These are phyloP conservation scores for Pollachius pollachius DNA, from an alignment of 2,113 vertebrate species.

Conservation along the genomic window DNA sequence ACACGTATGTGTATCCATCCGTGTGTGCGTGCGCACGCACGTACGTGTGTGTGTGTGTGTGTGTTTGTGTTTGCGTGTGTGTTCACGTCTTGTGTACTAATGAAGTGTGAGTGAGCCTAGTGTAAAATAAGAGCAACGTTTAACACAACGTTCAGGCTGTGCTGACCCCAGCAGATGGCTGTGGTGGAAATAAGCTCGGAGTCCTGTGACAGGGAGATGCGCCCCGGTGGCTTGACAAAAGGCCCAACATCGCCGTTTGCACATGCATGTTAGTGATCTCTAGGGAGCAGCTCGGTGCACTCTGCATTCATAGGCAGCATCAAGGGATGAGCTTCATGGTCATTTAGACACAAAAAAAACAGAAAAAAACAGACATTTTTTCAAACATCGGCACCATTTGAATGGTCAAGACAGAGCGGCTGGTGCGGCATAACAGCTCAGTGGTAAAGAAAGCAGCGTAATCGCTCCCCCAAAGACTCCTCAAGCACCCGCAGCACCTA, in stretches of 20 bases:
- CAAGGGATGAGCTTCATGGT: constrained; percentile 64
- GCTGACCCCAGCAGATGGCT: background rate
- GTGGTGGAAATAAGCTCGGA: constrained; percentile 53
- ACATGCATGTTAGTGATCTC: constrained; percentile 79
- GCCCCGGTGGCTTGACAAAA: constrained; percentile 62
- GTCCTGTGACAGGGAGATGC: constrained; percentile 42
- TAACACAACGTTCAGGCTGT: background rate
- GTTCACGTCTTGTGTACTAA: too few relatives aligned
- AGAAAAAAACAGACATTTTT: constrained; percentile 29
- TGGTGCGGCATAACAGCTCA: constrained; percentile 69
- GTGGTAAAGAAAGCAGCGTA: constrained; percentile 74
- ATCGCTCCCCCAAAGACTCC: constrained; percentile 60
- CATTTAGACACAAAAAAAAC: constrained; percentile 40
- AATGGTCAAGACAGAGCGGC: constrained; percentile 66
- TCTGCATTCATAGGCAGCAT: constrained; percentile 70
- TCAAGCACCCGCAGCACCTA: constrained; percentile 77
- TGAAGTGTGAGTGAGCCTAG: background rate
- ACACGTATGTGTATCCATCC: constrained; percentile 11
- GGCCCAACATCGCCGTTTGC: constrained; percentile 70
- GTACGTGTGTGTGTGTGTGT: background rate
- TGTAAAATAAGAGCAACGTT: background rate
- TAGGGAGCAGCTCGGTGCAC: constrained; percentile 71
- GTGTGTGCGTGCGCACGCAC: background rate
- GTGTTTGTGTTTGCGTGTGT: background rate
- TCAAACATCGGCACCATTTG: constrained; percentile 51